phyloP scores from a whole-genome alignment of 2,888 invertebrate genomes.

The Agrotis clavis region DNA sequence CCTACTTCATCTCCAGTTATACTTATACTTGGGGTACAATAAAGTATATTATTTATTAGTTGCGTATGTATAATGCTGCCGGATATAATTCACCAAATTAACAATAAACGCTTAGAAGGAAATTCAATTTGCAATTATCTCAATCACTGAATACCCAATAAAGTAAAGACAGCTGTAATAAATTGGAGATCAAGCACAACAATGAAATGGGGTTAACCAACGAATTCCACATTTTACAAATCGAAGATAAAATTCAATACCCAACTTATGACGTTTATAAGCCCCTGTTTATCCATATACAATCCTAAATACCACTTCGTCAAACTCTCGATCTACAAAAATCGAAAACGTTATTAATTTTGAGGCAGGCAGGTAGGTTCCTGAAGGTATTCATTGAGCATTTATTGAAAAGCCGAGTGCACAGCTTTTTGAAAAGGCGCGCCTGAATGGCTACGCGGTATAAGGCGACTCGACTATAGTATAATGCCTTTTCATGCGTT shows the following conservation, averaged over 20 bases:
- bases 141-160: not conserved
- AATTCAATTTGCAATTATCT: not conserved
- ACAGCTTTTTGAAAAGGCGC: constrained; percentile 79
- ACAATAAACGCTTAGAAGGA: not conserved
- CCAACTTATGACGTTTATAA: not conserved
- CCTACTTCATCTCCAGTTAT: not conserved
- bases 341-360: constrained; percentile 79
- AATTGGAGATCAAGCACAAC: not conserved
- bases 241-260: not conserved
- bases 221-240: not conserved
- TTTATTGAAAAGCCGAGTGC: constrained; percentile 82
- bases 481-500: constrained; percentile 66
- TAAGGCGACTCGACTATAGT: constrained; percentile 67
- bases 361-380: constrained; percentile 72
- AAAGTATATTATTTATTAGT: no score
- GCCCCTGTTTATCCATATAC: constrained; percentile 3
- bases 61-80: no score
- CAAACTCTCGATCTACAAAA: constrained; percentile 41
- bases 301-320: constrained; percentile 7
- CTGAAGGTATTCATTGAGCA: constrained; percentile 76
- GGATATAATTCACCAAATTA: no score
- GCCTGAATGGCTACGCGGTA: constrained; percentile 75
- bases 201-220: not conserved
- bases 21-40: no score
- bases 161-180: not conserved